These are phyloP conservation scores for Poeciliopsis occidentalis DNA, from an alignment of 2,113 vertebrate genomes.

Conservation along the genomic window DNA sequence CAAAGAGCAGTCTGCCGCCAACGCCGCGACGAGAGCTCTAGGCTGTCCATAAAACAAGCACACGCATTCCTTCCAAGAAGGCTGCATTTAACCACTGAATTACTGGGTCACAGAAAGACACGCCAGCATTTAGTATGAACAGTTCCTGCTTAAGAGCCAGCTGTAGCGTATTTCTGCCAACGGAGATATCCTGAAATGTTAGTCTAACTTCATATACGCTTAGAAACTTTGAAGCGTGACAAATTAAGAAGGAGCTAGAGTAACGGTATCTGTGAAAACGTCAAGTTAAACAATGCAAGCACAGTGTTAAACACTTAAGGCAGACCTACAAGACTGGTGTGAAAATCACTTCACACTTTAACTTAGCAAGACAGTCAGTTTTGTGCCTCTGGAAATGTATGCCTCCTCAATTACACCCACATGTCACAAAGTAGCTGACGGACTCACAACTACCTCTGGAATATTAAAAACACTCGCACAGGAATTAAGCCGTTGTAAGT, in stretches of 20 bases:
- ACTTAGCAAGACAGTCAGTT: conserved; percentile 86
- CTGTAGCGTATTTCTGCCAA: not conserved
- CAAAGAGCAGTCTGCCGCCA: conserved; percentile 83
- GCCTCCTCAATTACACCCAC: conserved; percentile 91
- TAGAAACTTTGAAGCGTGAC: not conserved
- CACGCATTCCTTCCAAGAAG: conserved; percentile 63
- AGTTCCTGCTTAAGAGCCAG: not conserved
- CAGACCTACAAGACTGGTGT: conserved; percentile 55
- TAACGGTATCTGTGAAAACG: not conserved
- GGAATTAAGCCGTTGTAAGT: no score
- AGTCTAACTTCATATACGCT: not conserved
- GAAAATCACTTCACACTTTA: conserved; percentile 85
- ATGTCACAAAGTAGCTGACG: conserved; percentile 88
- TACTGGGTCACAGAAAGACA: conserved; percentile 17
- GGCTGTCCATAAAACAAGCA: conserved; percentile 78
- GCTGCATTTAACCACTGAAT: conserved; percentile 60
- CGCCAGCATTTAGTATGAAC: conserved; percentile 9
- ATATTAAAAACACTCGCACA: conserved; percentile 83
- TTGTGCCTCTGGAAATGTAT: conserved; percentile 91
- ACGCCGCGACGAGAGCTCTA: conserved; percentile 67
- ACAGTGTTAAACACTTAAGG: conserved; percentile 16
- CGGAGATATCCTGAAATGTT: not conserved
- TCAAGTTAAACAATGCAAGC: not conserved
- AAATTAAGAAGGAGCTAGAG: not conserved
- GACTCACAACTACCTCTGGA: conserved; percentile 85